phyloP scores from a whole-genome alignment of 2,113 vertebrate genomes.

The Pogonocichla stellata region DNA sequence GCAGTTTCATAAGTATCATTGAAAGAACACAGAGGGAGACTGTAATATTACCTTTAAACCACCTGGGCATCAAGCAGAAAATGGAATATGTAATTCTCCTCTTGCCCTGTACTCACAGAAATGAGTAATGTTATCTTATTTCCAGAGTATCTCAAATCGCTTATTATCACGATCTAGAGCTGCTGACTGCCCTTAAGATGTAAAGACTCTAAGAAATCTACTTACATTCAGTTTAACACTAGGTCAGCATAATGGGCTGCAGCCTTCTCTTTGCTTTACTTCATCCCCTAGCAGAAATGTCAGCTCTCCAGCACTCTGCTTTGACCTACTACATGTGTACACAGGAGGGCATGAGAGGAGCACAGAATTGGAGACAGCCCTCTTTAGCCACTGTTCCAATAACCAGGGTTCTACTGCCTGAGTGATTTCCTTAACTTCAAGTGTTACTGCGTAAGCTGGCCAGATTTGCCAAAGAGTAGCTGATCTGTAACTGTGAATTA shows the following conservation, averaged over 20 bases:
- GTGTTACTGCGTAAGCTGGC: not conserved
- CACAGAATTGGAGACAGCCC: constrained; percentile 8
- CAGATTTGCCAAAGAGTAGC: not conserved
- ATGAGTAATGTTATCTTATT: not conserved
- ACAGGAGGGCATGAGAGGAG: constrained; percentile 63
- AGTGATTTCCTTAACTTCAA: not conserved
- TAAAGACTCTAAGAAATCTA: not conserved
- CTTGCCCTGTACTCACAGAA: not conserved
- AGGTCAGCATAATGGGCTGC: not conserved
- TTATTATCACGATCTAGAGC: not conserved
- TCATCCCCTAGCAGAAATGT: not conserved
- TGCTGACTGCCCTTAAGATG: not conserved
- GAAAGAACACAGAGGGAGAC: not conserved
- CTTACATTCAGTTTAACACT: not conserved
- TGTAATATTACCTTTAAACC: not conserved
- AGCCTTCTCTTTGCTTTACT: not conserved
- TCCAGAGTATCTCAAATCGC: not conserved
- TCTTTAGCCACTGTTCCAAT: not conserved
- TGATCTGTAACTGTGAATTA: not conserved
- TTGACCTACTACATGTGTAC: constrained; percentile 33
- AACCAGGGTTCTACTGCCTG: not conserved
- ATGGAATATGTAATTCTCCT: not conserved
- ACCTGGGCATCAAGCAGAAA: not conserved
- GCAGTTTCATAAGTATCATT: not conserved
- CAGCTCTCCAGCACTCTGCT: not conserved